phyloP scores from a whole-genome alignment of 1,140 invertebrate species.

The Manduca sexta region DNA sequence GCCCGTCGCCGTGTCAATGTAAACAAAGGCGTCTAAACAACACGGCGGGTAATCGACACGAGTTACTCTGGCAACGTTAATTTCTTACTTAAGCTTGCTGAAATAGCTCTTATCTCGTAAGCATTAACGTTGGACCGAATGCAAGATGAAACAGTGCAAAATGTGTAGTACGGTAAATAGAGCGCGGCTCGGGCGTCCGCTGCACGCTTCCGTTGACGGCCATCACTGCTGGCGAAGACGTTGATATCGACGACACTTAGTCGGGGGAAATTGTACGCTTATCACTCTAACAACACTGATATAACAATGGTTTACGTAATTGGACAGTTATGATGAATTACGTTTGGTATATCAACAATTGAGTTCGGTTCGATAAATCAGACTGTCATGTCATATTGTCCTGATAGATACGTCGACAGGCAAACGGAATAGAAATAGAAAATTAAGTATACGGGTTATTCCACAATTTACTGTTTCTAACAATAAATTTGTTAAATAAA shows the following conservation, averaged over 20 bases:
- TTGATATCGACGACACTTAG: conserved; percentile 19
- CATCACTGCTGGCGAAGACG: conserved; percentile 19
- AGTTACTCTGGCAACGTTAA: conserved; percentile 11
- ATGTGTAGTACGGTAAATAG: conserved; percentile 8
- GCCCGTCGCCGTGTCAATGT: conserved; percentile 13
- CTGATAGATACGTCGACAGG: no score
- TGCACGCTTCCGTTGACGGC: conserved; percentile 27
- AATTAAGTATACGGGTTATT: no score
- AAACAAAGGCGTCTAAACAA: conserved; percentile 25
- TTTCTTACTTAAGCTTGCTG: not conserved
- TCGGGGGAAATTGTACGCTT: conserved; percentile 14
- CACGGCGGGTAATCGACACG: conserved; percentile 20
- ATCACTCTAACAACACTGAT: conserved; percentile 2
- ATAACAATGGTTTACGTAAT: conserved; percentile 1
- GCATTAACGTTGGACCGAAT: not conserved
- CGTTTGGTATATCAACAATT: no score
- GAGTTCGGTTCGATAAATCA: no score
- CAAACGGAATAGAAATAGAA: no score
- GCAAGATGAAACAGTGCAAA: conserved; percentile 1
- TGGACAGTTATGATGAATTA: not conserved
- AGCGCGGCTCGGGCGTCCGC: conserved; percentile 12
- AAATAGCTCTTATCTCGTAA: conserved; percentile 1
- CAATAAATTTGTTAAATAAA: no score
- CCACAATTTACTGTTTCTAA: no score
- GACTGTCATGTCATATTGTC: no score